Evolutionary conservation across 2,888 invertebrate genomes (phyloP), one percentile per base, ranked within the genome.

Genomic region (Eucera pruinosa): DNA sequence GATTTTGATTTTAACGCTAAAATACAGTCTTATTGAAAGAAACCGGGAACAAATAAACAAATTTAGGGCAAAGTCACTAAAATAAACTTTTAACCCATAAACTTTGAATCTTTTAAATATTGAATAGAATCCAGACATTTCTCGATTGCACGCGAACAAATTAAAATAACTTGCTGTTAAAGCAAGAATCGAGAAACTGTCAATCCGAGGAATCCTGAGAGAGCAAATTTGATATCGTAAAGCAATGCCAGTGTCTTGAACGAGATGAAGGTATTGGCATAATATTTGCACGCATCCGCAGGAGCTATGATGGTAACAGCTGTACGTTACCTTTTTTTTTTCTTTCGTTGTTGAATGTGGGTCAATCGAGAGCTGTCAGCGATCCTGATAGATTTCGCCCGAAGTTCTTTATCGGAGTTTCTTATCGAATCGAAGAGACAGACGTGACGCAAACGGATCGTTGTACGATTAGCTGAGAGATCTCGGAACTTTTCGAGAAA

Each of bases 321-420:
- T 75, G 76, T n/a, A n/a, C n/a, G n/a, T n/a, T n/a, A n/a, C 45
- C 57, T 41, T 33, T 65, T 77, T 65, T 55, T 57, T 23, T n/a
- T 13, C 25, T 39, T n/a, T 27, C 50, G n/a, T 15, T 9, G 36
- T n/a, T 57, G 52, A 75, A 85, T 85, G 72, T 86, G 67, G 86
- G 84, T 86, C 85, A 77, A 85, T 84, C 85, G 82, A 67, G 76
- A 83, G 64, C 83, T 85, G 83, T 85, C 86, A 69, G 60, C 71
- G 72, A 76, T 73, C 73, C 78, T 86, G 85, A 86, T 85, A 85
- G 86, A 86, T 86, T 80, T 83, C 70, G 78, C 70, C 65, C 39
- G 52, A 25, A 65, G 68, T 68, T 77, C 80, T 70, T 77, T 77
- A 84, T 78, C 72, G 65, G 47, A 60, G 54, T 78, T 85, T 80